A percentile compares a stretch with the other conserved stretches of the same genome.
Conservation (phyloP, 2,888 invertebrate species). For the Eupeodes luniger region DNA sequence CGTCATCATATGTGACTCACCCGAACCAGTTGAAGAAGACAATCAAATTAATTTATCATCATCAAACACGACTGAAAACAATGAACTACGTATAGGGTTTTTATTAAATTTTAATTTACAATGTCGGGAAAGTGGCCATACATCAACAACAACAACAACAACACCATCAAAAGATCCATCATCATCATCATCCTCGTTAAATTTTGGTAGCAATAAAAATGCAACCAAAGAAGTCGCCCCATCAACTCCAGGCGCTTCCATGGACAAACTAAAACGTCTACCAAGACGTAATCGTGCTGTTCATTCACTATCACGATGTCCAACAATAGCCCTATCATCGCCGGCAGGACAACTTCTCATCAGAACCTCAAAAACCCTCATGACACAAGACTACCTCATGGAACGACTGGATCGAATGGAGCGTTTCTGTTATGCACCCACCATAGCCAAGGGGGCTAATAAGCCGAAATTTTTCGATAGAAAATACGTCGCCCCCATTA, state of each 20-base stretch:
- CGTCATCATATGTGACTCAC: slow-evolving; percentile 84
- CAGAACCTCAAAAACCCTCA: slow-evolving; percentile 84
- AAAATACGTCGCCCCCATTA: slow-evolving; percentile 78
- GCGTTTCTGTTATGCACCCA: slow-evolving; percentile 85
- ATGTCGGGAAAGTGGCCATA: slow-evolving; percentile 74
- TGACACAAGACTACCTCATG: slow-evolving; percentile 84
- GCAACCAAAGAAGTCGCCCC: slow-evolving; percentile 71
- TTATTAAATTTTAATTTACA: slow-evolving; percentile 85
- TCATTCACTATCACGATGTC: slow-evolving; percentile 84
- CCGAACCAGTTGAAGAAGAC: slow-evolving; percentile 80
- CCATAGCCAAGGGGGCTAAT: slow-evolving; percentile 79
- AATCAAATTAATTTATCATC: slow-evolving; percentile 76
- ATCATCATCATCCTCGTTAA: slow-evolving; percentile 28
- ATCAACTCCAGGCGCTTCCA: slow-evolving; percentile 30
- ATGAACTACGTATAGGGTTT: slow-evolving; percentile 83
- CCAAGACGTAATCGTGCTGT: slow-evolving; percentile 84
- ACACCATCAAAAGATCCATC: slow-evolving; percentile 53
- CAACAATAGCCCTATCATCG: slow-evolving; percentile 85
- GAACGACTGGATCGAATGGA: slow-evolving; percentile 86
- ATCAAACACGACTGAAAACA: slow-evolving; percentile 79
- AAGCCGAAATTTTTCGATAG: slow-evolving; percentile 82
- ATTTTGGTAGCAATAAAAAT: slow-evolving; percentile 47
- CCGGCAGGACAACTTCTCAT: slow-evolving; percentile 85
- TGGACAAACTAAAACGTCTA: slow-evolving; percentile 81
- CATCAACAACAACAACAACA: slow-evolving; percentile 48